A percentile compares a stretch with the other conserved stretches of the same genome.
phyloP scores from a whole-genome alignment of 2,888 invertebrate species.

The Cosmorhoe ocellata region DNA sequence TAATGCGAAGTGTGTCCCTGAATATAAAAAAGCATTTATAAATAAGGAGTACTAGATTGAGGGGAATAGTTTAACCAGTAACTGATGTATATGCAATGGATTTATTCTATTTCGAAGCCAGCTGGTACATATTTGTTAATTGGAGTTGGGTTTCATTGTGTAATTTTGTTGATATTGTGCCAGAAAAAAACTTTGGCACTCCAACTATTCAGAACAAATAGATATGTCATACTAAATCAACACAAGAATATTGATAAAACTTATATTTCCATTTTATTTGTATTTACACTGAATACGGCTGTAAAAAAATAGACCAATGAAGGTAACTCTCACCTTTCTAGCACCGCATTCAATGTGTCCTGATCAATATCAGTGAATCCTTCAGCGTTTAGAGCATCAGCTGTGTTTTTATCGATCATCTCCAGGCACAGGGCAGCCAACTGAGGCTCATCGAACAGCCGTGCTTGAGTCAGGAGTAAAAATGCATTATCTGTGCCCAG shows the following conservation, averaged over 20 bases:
- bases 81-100: too few species aligned
- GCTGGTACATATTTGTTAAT: neutral
- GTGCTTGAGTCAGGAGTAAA: slow-evolving; percentile 88
- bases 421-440: slow-evolving; percentile 91
- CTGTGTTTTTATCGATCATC: slow-evolving; percentile 91
- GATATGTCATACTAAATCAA: slow-evolving; percentile 20
- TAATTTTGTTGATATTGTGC: slow-evolving; percentile 19
- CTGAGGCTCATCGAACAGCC: slow-evolving; percentile 92
- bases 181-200: slow-evolving; percentile 19
- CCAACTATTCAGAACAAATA: slow-evolving; percentile 19
- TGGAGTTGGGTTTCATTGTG: slow-evolving; percentile 11
- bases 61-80: too few species aligned
- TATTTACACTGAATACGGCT: neutral
- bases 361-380: slow-evolving; percentile 92
- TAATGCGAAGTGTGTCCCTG: slow-evolving; percentile 89
- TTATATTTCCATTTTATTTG: slow-evolving; percentile 1
- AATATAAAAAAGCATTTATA: slow-evolving; percentile 13
- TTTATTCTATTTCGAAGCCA: too few species aligned
- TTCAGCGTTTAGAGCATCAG: slow-evolving; percentile 90
- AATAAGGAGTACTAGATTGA: neutral
- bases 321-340: slow-evolving; percentile 76
- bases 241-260: slow-evolving; percentile 6
- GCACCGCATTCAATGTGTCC: slow-evolving; percentile 88
- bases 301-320: neutral
- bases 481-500: slow-evolving; percentile 92